Evolutionary conservation across 1,140 invertebrate genomes (phyloP).

Genomic region (Anastatus disparis): DNA sequence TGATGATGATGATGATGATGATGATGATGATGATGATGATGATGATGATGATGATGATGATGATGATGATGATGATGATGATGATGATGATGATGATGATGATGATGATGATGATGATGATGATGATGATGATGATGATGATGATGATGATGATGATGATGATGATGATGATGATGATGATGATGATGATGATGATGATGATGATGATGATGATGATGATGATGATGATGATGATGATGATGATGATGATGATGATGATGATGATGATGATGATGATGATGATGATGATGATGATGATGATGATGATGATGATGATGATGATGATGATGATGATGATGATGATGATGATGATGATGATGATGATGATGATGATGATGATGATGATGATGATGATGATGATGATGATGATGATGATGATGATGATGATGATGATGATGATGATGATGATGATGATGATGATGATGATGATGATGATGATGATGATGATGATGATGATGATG

Average conservation of each 20-base stretch:
- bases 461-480: background rate
- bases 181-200: background rate
- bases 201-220: background rate
- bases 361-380: background rate
- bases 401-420: background rate
- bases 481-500: background rate
- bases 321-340: background rate
- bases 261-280: background rate
- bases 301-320: background rate
- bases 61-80: background rate
- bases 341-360: background rate
- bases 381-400: background rate
- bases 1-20: background rate
- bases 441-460: background rate
- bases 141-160: background rate
- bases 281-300: background rate
- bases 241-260: background rate
- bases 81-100: background rate
- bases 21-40: background rate
- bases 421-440: background rate
- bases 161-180: background rate
- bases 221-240: background rate
- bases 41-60: background rate
- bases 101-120: background rate
- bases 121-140: background rate